These are phyloP conservation scores for Microplitis demolitor DNA, from an alignment of 1,140 invertebrate genomes.

Conservation along the genomic window DNA sequence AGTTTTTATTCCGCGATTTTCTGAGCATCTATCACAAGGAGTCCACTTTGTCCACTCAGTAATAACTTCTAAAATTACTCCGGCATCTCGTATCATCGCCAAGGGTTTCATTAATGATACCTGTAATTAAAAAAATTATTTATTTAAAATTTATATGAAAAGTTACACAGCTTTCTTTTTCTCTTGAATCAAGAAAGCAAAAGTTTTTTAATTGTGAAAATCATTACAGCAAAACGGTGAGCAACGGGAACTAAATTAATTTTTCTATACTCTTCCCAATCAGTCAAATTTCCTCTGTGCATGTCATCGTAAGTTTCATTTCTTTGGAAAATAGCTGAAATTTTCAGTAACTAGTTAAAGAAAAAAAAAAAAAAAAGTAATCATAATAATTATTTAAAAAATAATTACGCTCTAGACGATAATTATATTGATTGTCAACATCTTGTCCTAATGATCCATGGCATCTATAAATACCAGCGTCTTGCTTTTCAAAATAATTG, in stretches of 20 bases:
- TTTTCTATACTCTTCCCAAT: slow-evolving; percentile 60
- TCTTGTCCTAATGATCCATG: slow-evolving; percentile 56
- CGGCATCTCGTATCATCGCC: slow-evolving; percentile 42
- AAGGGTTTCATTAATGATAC: slow-evolving; percentile 49
- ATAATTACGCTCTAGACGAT: slow-evolving; percentile 58
- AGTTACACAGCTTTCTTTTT: not conserved
- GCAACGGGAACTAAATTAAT: slow-evolving; percentile 54
- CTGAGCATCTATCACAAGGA: slow-evolving; percentile 46
- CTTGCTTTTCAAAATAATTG: slow-evolving; percentile 44
- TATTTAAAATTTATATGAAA: slow-evolving; percentile 1
- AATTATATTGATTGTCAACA: slow-evolving; percentile 60
- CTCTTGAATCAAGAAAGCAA: no score
- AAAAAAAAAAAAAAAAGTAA: slow-evolving; percentile 11
- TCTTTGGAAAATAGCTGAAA: slow-evolving; percentile 47
- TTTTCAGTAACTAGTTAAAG: slow-evolving; percentile 1
- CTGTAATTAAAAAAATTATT: slow-evolving; percentile 24
- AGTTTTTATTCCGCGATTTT: slow-evolving; percentile 42
- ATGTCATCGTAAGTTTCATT: slow-evolving; percentile 19
- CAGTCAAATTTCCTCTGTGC: slow-evolving; percentile 55
- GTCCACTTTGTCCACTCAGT: slow-evolving; percentile 52
- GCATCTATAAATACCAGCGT: slow-evolving; percentile 62
- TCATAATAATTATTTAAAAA: not conserved
- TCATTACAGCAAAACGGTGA: slow-evolving; percentile 44
- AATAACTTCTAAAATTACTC: slow-evolving; percentile 48
- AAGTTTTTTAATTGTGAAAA: not conserved